Percentiles rank a stretch among this genome's conserved stretches.
phyloP scores from a whole-genome alignment of 2,113 vertebrate species.

The Tichodroma muraria region DNA sequence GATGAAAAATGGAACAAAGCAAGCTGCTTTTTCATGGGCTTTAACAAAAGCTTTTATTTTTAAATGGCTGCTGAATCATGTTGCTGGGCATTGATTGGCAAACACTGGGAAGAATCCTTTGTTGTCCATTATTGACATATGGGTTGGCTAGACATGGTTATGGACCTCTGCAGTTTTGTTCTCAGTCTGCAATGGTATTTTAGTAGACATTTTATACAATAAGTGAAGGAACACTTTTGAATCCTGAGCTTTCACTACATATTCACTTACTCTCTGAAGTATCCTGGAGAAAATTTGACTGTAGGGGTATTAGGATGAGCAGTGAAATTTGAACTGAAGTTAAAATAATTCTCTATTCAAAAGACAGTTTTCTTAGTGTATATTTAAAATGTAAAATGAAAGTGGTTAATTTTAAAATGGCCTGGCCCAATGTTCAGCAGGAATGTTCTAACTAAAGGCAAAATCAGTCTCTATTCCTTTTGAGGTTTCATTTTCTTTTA shows the following conservation, averaged over 20 bases:
- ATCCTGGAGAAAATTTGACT: neutral
- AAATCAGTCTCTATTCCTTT: neutral
- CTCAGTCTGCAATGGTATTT: neutral
- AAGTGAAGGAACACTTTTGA: neutral
- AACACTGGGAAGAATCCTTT: neutral
- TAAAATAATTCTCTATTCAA: neutral
- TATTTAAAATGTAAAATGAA: neutral
- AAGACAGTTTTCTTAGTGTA: neutral
- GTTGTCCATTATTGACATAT: neutral
- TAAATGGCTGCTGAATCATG: neutral
- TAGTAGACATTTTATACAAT: neutral
- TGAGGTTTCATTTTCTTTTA: neutral
- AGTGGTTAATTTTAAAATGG: neutral
- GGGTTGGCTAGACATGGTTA: neutral
- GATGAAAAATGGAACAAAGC: neutral
- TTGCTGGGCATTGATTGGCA: neutral
- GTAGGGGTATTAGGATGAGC: neutral
- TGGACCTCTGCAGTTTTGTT: neutral
- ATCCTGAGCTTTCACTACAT: neutral
- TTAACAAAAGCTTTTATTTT: neutral
- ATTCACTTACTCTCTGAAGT: neutral
- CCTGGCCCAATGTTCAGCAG: neutral
- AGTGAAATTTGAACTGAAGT: neutral
- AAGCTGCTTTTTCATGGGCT: neutral
- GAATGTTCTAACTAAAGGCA: neutral